Base-by-base conservation (phyloP, 2,888 invertebrate species). In the Andrena camellia region DNA sequence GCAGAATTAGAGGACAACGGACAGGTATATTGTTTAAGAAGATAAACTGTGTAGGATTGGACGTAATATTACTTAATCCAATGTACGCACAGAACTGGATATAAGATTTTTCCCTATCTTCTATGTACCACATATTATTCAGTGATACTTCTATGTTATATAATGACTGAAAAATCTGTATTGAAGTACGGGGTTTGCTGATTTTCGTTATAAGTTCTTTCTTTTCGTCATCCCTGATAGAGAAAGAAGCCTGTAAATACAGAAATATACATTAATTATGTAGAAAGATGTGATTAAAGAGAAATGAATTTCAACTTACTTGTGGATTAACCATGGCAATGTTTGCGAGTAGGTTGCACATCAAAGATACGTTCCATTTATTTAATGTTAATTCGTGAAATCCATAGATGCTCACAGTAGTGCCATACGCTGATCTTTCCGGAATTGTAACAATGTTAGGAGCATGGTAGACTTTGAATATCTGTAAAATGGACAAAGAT, bases 371-470 rank as follows among this genome's bases (percentile, higher is more conserved):
- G 90, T 97, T 96, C 80, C 95, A 92, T 20, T 95, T 91, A 86
- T 95, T 95, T 89, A 95, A 95, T 85, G 95, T 95, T 87, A 96
- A 68, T 89, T 96, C 95, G 94, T 86, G 97, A 94, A 97, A 96
- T 67, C 96, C 96, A 88, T 95, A 95, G 60, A 97, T 94, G 68
- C 96, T 96, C 10, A 97, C 95, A 10, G 97, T 97, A 0, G 97
- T 97, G 72, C 97, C 97, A 84, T 94, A 94, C 59, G 96, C 96
- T 6, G 97, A 96, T 86, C 97, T 95, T 29, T 89, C 85, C 6
- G 83, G 82, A 10, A 90, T 86, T 71, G 93, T 91, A 48, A 91
- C 87, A 4, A 91, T 84, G n/a, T 89, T 88, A 67, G 94, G 90
- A 52, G 88, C 90, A 85, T 13, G 1, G 8, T 29, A 54, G 1